Evolutionary conservation across 2,888 invertebrate species (phyloP).

Genomic region (Aphodius sticticus): DNA sequence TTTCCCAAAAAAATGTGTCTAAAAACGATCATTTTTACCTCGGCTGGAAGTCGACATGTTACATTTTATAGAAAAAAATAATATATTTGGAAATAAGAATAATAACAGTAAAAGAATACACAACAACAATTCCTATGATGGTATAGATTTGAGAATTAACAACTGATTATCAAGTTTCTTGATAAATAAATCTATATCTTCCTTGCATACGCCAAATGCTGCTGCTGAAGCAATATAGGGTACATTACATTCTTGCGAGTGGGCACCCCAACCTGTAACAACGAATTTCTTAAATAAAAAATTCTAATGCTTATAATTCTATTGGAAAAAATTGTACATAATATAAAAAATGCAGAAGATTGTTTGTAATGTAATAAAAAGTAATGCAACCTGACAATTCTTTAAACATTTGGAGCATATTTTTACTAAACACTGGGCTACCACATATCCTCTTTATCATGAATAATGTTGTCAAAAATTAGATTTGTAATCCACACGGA

Average conservation of each 20-base stretch:
- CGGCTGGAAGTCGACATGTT: not conserved
- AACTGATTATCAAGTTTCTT: constrained; percentile 60
- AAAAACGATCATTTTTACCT: too few species aligned
- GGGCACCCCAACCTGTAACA: constrained; percentile 74
- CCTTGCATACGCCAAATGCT: constrained; percentile 70
- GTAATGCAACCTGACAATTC: constrained; percentile 64
- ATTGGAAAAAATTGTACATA: not conserved
- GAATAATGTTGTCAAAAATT: too few species aligned
- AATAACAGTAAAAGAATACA: not conserved
- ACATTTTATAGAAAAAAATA: constrained; percentile 6
- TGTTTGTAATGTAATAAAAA: too few species aligned
- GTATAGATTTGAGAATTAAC: not conserved
- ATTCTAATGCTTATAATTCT: not conserved
- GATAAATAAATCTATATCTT: constrained; percentile 75
- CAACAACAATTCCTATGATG: not conserved
- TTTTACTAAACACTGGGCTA: too few species aligned
- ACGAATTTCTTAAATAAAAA: constrained; percentile 21
- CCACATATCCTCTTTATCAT: too few species aligned
- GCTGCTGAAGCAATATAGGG: constrained; percentile 81
- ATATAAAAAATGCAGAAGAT: too few species aligned
- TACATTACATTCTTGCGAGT: constrained; percentile 65
- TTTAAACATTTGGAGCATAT: too few species aligned
- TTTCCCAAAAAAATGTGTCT: too few species aligned
- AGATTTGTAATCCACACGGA: too few species aligned
- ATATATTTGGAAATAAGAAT: not conserved